Evolutionary conservation across 2,888 invertebrate genomes (phyloP).

Genomic region (Cheiracanthium punctorium): DNA sequence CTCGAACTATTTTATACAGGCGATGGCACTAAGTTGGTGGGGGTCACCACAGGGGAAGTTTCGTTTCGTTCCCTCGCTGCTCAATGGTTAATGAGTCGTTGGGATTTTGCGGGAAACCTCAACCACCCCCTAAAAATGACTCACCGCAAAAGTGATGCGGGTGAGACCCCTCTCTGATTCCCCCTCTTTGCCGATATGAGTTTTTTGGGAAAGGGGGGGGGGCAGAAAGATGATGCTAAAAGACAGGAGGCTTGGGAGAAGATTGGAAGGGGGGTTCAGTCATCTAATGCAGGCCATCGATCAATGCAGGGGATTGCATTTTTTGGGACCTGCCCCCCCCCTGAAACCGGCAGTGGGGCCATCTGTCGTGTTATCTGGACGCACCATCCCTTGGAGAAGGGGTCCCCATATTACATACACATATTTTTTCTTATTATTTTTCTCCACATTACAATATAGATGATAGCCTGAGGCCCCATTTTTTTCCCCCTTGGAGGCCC

Average conservation of each 20-base stretch:
- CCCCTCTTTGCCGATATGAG: conserved; percentile 39
- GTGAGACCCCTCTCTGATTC: conserved; percentile 27
- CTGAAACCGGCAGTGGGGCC: conserved; percentile 57
- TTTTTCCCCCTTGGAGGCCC: conserved; percentile 21
- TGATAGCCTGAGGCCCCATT: conserved; percentile 34
- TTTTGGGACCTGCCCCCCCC: conserved; percentile 51
- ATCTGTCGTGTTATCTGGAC: conserved; percentile 67
- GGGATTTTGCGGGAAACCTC: conserved; percentile 62
- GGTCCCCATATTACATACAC: not conserved
- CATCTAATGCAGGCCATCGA: conserved; percentile 66
- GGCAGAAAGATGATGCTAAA: conserved; percentile 61
- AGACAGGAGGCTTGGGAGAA: conserved; percentile 43
- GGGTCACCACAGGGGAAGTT: not conserved
- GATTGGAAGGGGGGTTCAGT: conserved; percentile 40
- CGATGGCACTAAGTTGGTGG: not conserved
- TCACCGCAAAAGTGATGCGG: conserved; percentile 62
- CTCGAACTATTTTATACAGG: not conserved
- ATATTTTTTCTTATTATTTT: conserved; percentile 43
- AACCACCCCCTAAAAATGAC: conserved; percentile 58
- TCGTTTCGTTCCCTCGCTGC: conserved; percentile 17
- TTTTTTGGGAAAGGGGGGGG: conserved; percentile 43
- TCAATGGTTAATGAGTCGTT: conserved; percentile 67
- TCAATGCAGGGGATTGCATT: conserved; percentile 57
- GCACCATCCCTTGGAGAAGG: conserved; percentile 23
- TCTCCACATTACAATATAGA: conserved; percentile 58